phyloP scores from a whole-genome alignment of 2,888 invertebrate species.

The Altica lythri region DNA sequence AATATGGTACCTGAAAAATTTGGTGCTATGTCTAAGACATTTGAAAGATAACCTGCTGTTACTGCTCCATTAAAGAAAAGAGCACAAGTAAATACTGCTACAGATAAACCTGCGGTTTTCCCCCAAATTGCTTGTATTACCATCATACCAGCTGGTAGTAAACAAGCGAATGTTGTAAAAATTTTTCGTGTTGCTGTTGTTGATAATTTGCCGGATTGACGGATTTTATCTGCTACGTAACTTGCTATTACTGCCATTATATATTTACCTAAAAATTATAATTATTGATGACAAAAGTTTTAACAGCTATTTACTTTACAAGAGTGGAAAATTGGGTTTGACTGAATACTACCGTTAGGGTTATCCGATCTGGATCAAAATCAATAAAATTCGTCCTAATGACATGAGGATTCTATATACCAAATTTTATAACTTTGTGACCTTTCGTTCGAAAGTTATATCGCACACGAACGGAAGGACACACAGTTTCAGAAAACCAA shows the following conservation, averaged over 20 bases:
- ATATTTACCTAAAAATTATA: slow-evolving; percentile 69
- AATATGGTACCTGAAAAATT: slow-evolving; percentile 89
- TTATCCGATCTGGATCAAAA: too few species aligned
- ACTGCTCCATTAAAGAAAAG: slow-evolving; percentile 85
- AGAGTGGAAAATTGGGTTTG: too few species aligned
- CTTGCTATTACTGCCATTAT: slow-evolving; percentile 77
- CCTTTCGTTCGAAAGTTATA: too few species aligned
- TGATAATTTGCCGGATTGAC: slow-evolving; percentile 68
- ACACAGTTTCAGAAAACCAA: too few species aligned
- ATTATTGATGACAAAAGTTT: too few species aligned
- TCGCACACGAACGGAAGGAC: too few species aligned
- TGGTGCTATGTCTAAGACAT: slow-evolving; percentile 85
- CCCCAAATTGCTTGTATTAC: slow-evolving; percentile 74
- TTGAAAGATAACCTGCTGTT: slow-evolving; percentile 83
- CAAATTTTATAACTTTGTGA: too few species aligned
- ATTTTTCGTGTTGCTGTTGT: slow-evolving; percentile 75
- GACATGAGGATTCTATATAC: too few species aligned
- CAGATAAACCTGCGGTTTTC: slow-evolving; percentile 71
- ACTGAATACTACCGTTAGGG: too few species aligned
- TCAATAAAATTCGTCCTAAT: too few species aligned
- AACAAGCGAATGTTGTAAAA: slow-evolving; percentile 68
- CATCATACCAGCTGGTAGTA: slow-evolving; percentile 74
- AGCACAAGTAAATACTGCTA: slow-evolving; percentile 77
- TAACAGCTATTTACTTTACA: too few species aligned
- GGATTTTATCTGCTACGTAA: slow-evolving; percentile 73